Base-by-base conservation (phyloP, 2,113 vertebrate genomes). In the Leptosomus discolor region DNA sequence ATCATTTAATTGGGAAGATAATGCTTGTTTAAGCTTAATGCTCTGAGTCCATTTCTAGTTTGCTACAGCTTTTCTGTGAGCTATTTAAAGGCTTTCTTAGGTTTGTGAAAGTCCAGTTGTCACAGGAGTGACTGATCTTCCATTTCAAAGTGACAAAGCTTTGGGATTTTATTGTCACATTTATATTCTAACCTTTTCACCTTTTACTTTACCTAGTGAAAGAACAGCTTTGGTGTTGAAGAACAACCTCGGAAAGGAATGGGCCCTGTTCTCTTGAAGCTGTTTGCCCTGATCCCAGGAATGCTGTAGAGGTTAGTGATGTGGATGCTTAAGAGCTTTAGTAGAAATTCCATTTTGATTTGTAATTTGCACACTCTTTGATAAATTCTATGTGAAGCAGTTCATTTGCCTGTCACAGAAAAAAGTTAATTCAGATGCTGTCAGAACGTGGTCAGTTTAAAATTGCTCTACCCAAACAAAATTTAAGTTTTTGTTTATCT, bases 231-330 rank as follows among this genome's bases (percentile, higher is more conserved):
- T 75, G 87, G 53, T 90, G 69, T 85, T 96, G 96, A 96, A 94
- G 93, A 96, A 69, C 82, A 90, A 48, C 77, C 81, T 95, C 0
- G 0, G 65, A 64, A 88, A 96, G 96, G 93, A 95, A 97, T 97
- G 96, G 93, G 57, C 48, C 78, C 60, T 93, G 57, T 85, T 73
- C 77, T 96, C 92, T 64, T 75, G 87, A 96, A 93, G 77, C 87
- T 96, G 65, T 90, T 85, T 90, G 85, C 74, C 53, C 87, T 91
- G 74, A 82, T 97, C 74, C 90, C 77, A 64, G 90, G 81, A 94
- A 95, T 93, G 94, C 90, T 92, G 48, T 97, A 97, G 93, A 97
- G 96, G 96, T 97, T 87, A 69, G 96, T 97, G 90, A 81, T 1
- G 2, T 50, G 51, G 69, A 73, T 81, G 76, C 48, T 84, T 74